phyloP scores from a whole-genome alignment of 1,140 invertebrate species.

The Hyphantria cunea region DNA sequence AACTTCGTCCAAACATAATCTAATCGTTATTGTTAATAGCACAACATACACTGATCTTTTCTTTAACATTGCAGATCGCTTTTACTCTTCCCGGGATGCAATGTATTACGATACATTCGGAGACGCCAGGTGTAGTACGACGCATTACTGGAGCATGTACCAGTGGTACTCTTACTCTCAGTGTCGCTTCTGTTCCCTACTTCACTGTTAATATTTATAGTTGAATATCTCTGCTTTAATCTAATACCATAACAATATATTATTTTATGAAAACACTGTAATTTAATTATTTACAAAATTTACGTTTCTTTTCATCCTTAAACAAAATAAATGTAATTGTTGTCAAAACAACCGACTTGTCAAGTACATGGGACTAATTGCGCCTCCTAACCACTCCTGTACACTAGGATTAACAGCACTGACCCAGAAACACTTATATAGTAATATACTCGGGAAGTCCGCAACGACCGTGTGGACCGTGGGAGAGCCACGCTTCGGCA shows the following conservation, averaged over 20 bases:
- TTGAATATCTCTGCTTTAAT: constrained; percentile 18
- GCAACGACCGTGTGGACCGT: too few species aligned
- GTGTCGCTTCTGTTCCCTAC: constrained; percentile 20
- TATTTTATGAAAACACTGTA: neutral
- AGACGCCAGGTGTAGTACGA: constrained; percentile 26
- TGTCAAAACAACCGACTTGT: too few species aligned
- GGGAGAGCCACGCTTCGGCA: too few species aligned
- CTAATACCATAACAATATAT: too few species aligned
- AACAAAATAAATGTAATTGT: too few species aligned
- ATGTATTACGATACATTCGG: constrained; percentile 35
- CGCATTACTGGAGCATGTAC: constrained; percentile 31
- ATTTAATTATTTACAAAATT: too few species aligned
- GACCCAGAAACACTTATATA: too few species aligned
- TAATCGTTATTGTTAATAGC: neutral
- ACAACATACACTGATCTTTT: neutral
- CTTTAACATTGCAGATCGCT: constrained; percentile 32
- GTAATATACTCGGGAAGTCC: too few species aligned
- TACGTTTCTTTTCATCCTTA: too few species aligned
- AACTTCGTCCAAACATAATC: neutral
- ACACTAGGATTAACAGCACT: too few species aligned
- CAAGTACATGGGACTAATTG: too few species aligned
- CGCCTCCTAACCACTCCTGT: too few species aligned
- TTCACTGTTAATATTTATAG: constrained; percentile 35
- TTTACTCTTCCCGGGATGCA: constrained; percentile 32
- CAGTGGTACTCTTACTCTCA: constrained; percentile 35